phyloP scores from a whole-genome alignment of 2,888 invertebrate species.

The Odontocerum albicorne region DNA sequence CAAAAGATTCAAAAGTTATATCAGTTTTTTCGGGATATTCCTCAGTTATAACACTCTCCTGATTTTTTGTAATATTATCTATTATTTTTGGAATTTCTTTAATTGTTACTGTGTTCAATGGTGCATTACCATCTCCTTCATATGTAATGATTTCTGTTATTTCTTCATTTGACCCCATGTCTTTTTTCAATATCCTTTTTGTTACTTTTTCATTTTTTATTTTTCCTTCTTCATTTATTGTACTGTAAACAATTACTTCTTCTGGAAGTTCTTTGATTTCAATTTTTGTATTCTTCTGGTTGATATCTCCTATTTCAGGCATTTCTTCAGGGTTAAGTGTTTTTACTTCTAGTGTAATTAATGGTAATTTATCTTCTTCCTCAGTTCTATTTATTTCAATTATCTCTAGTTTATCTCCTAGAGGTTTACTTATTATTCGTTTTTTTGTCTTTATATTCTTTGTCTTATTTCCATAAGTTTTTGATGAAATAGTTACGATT shows the following conservation, averaged over 20 bases:
- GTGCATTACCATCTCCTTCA: constrained; percentile 39
- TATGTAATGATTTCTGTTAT: constrained; percentile 31
- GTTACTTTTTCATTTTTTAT: too few relatives aligned
- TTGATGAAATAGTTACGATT: constrained; percentile 38
- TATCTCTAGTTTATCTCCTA: constrained; percentile 43
- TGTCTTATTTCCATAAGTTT: constrained; percentile 44
- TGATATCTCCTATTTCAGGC: too few relatives aligned
- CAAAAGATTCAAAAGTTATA: constrained; percentile 35
- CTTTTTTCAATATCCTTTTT: constrained; percentile 49
- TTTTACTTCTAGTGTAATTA: too few relatives aligned
- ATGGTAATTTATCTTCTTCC: too few relatives aligned
- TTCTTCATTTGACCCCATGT: constrained; percentile 39
- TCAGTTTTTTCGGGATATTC: constrained; percentile 38
- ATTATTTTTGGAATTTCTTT: constrained; percentile 43
- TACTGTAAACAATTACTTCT: too few relatives aligned
- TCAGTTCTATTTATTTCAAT: too few relatives aligned
- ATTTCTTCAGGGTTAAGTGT: too few relatives aligned
- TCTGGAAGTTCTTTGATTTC: too few relatives aligned
- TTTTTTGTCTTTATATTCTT: constrained; percentile 49
- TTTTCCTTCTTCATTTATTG: too few relatives aligned
- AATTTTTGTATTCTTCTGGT: too few relatives aligned
- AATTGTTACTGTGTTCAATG: constrained; percentile 42
- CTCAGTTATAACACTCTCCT: background rate
- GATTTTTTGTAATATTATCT: constrained; percentile 38
- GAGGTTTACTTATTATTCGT: constrained; percentile 51